phyloP scores from a whole-genome alignment of 2,113 vertebrate species.

The Corythaixoides concolor region DNA sequence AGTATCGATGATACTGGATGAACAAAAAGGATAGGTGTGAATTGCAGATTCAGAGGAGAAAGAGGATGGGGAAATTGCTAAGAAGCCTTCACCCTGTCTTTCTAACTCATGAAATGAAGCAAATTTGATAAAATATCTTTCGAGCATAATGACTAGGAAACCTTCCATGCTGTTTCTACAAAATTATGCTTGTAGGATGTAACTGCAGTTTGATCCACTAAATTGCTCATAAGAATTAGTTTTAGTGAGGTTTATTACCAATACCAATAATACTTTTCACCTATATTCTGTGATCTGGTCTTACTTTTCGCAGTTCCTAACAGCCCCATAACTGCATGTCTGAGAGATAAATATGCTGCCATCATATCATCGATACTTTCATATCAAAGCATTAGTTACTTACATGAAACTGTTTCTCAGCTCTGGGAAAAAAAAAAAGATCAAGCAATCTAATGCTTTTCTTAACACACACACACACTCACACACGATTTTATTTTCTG shows the following conservation, averaged over 20 bases:
- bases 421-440: background rate
- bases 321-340: background rate
- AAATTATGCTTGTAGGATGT: background rate
- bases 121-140: constrained; percentile 6
- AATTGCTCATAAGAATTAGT: background rate
- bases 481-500: background rate
- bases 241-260: background rate
- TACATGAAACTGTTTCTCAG: background rate
- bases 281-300: background rate
- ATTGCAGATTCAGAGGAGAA: background rate
- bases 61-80: background rate
- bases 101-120: background rate
- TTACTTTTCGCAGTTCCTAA: background rate
- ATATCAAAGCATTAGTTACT: background rate
- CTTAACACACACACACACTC: background rate
- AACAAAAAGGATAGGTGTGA: background rate
- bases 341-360: background rate
- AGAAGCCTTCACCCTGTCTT: background rate
- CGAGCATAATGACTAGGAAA: background rate
- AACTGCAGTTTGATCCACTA: background rate
- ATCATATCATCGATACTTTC: background rate
- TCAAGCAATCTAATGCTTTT: background rate
- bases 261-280: background rate
- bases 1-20: background rate
- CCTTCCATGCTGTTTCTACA: background rate